Base-by-base conservation (phyloP, 1,140 invertebrate species). In the Zaprionus nigranus region DNA sequence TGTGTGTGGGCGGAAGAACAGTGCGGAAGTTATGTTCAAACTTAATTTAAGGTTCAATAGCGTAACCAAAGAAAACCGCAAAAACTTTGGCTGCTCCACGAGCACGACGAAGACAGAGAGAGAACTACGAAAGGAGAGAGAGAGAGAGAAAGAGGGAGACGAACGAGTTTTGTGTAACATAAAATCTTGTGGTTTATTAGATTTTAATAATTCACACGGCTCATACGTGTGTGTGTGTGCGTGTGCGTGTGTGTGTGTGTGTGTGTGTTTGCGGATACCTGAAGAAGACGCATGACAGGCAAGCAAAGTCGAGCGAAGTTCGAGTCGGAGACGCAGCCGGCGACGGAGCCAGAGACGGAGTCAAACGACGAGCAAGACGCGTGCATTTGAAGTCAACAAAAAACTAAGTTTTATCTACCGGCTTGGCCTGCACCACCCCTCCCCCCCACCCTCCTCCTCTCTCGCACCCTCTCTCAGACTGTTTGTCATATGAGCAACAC, bases 141-240 rank as follows among this genome's bases (percentile, higher is more conserved):
- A 2, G 26, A 24, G 4, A 24, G 22, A 17, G 26, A 9, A 36
- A 40, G 38, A 51, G 40, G 28, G 71, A 81, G 62, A 73, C 68
- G 86, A 81, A 85, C 78, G 85, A 90, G 87, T 90, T 90, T 76
- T 81, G 86, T 90, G 86, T 87, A 72, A 82, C 84, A 92, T 92
- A 90, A 92, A 92, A 92, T 92, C 86, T 92, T 92, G 90, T 92
- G 90, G 90, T 92, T 92, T 92, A 92, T 92, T 92, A 92, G 90
- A 92, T 92, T 92, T 92, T 92, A 92, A 92, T 92, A 92, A 92
- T 92, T 92, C 90, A 92, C 90, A 92, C 90, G 86, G 81, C 76
- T 86, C 71, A 56, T 59, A 60, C 59, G 61, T 58, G 56, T 46
- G 30, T 49, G 54, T 40, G 71, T 56, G 56, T 54, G 43, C 28